These are phyloP conservation scores for Saguinus midas DNA, from an alignment of 2,113 vertebrate species.

Conservation along the genomic window DNA sequence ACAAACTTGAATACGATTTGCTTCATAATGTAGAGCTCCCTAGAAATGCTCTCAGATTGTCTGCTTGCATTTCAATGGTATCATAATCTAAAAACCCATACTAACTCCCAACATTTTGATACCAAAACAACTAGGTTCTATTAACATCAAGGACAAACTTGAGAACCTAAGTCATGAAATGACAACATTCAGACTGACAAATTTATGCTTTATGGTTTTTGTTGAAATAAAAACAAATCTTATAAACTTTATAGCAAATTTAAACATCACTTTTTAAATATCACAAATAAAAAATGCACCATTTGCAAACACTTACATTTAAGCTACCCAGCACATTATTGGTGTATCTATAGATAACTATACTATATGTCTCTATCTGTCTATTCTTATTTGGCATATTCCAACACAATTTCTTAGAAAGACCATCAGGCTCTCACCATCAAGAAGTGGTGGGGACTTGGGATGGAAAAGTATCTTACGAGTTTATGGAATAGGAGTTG, in stretches of 20 bases:
- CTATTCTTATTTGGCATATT: neutral
- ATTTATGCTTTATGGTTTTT: neutral
- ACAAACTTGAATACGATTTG: neutral
- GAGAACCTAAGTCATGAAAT: neutral
- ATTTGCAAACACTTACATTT: neutral
- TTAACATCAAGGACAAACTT: neutral
- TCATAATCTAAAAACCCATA: neutral
- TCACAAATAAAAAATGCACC: neutral
- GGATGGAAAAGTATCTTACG: neutral
- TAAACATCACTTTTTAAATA: neutral
- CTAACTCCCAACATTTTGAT: neutral
- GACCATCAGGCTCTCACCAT: neutral
- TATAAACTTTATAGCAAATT: neutral
- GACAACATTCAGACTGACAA: neutral
- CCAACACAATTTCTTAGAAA: neutral
- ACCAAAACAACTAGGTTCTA: conserved; percentile 1
- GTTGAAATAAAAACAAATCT: conserved; percentile 12
- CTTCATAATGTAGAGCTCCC: neutral
- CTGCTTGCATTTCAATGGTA: neutral
- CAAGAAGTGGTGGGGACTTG: neutral
- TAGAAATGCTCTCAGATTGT: neutral
- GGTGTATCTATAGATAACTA: neutral
- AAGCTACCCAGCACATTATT: neutral
- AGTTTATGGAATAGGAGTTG: neutral
- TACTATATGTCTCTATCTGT: neutral